These are phyloP conservation scores for Aspidapion aeneum DNA, from an alignment of 2,888 invertebrate genomes.

Conservation along the genomic window DNA sequence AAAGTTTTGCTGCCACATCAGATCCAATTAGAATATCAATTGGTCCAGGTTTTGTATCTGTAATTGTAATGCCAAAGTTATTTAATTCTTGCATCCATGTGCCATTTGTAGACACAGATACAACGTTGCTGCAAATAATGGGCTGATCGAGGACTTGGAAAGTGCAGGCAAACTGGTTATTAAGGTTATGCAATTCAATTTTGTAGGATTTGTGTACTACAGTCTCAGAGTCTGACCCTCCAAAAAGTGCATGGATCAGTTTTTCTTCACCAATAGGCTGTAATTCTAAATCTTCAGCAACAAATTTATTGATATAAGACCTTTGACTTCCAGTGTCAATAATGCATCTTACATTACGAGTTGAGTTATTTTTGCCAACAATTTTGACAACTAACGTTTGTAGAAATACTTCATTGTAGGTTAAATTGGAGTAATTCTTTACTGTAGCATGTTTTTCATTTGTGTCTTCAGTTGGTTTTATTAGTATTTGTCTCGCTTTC, in stretches of 20 bases:
- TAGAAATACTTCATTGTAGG: conserved; percentile 1
- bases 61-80: not conserved
- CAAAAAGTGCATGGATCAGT: not conserved
- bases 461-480: not conserved
- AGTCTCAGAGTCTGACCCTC: not conserved
- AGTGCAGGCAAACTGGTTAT: not conserved
- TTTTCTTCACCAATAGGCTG: not conserved
- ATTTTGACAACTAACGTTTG: not conserved
- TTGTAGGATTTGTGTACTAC: not conserved
- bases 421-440: not conserved
- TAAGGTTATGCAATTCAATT: not conserved
- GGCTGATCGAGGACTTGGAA: not conserved
- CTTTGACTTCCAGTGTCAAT: not conserved
- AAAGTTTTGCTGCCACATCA: too few species aligned
- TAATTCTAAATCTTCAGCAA: not conserved
- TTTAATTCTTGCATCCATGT: not conserved
- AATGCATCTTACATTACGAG: not conserved
- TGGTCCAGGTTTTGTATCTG: not conserved
- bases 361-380: not conserved
- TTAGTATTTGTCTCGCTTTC: not conserved
- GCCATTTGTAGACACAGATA: not conserved
- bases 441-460: not conserved
- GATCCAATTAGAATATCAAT: too few species aligned
- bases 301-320: not conserved
- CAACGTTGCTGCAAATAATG: too few species aligned